A percentile compares a stretch with the other conserved stretches of the same genome.
Conservation (phyloP, 2,113 vertebrate genomes). For the Trichomycterus rosablanca region DNA sequence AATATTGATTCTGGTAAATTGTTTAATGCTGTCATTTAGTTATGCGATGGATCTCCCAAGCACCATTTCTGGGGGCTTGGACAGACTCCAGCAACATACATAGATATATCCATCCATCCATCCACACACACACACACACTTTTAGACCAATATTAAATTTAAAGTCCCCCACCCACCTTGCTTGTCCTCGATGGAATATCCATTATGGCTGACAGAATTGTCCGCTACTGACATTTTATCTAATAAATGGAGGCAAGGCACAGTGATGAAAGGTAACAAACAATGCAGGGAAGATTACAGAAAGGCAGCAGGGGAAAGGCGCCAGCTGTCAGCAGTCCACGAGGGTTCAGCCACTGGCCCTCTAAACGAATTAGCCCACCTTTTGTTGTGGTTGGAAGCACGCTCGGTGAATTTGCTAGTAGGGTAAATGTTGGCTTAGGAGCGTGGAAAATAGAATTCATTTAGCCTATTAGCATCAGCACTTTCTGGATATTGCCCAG, state of each 20-base stretch:
- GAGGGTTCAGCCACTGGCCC: slow-evolving; percentile 54
- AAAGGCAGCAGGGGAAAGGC: slow-evolving; percentile 56
- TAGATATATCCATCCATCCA: slow-evolving; percentile 13
- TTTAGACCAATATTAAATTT: slow-evolving; percentile 64
- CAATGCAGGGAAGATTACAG: slow-evolving; percentile 57
- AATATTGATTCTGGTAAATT: slow-evolving; percentile 64
- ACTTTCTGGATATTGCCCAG: slow-evolving; percentile 70
- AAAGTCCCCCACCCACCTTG: slow-evolving; percentile 54
- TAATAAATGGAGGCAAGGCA: slow-evolving; percentile 69
- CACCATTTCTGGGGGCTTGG: slow-evolving; percentile 52
- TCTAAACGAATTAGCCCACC: slow-evolving; percentile 76
- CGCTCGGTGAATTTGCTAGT: slow-evolving; percentile 49
- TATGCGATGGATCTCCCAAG: slow-evolving; percentile 45
- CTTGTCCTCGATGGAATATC: slow-evolving; percentile 66
- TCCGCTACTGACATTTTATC: slow-evolving; percentile 73
- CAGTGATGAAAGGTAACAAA: slow-evolving; percentile 60
- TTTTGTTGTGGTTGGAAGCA: slow-evolving; percentile 66
- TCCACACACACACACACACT: slow-evolving; percentile 43
- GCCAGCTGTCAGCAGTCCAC: slow-evolving; percentile 75
- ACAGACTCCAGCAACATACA: slow-evolving; percentile 52
- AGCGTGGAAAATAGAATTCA: slow-evolving; percentile 77
- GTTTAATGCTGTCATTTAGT: slow-evolving; percentile 66
- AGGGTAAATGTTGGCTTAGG: slow-evolving; percentile 53
- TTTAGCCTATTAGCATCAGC: slow-evolving; percentile 81
- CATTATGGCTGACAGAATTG: slow-evolving; percentile 69